These are phyloP conservation scores for Cryptops parisi DNA, from an alignment of 2,888 invertebrate species.

Conservation along the genomic window DNA sequence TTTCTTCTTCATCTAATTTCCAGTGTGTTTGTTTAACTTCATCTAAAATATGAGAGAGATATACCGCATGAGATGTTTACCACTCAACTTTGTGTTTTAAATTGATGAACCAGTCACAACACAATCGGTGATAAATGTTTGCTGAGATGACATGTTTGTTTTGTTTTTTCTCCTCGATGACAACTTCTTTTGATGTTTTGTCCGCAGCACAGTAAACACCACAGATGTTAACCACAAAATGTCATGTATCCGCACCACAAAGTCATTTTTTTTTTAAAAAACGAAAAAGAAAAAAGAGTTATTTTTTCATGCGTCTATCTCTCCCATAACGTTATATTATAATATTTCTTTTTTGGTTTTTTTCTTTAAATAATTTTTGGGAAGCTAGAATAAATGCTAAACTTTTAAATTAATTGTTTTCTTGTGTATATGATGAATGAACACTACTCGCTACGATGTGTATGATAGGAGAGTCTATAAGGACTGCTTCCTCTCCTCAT, in stretches of 20 bases:
- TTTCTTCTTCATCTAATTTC: slow-evolving; percentile 8
- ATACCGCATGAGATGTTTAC: background rate
- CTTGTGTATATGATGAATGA: slow-evolving; percentile 16
- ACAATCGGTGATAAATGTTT: too few species aligned
- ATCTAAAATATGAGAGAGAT: slow-evolving; percentile 7
- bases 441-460: slow-evolving; percentile 15
- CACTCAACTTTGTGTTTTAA: too few species aligned
- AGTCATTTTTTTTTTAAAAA: too few species aligned
- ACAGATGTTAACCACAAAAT: too few species aligned
- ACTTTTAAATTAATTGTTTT: slow-evolving; percentile 9
- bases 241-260: too few species aligned
- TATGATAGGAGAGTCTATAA: slow-evolving; percentile 13
- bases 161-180: too few species aligned
- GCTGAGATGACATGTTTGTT: too few species aligned
- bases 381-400: slow-evolving; percentile 14
- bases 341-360: slow-evolving; percentile 4
- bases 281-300: too few species aligned
- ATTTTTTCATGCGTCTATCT: background rate
- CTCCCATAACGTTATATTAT: slow-evolving; percentile 14
- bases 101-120: too few species aligned
- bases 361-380: slow-evolving; percentile 4
- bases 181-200: too few species aligned
- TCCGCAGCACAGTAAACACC: too few species aligned
- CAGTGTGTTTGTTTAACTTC: slow-evolving; percentile 7
- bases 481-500: slow-evolving; percentile 7